Evolutionary conservation across 1,140 invertebrate species (phyloP).

Genomic region (Pseudomyrmex dendroicus): DNA sequence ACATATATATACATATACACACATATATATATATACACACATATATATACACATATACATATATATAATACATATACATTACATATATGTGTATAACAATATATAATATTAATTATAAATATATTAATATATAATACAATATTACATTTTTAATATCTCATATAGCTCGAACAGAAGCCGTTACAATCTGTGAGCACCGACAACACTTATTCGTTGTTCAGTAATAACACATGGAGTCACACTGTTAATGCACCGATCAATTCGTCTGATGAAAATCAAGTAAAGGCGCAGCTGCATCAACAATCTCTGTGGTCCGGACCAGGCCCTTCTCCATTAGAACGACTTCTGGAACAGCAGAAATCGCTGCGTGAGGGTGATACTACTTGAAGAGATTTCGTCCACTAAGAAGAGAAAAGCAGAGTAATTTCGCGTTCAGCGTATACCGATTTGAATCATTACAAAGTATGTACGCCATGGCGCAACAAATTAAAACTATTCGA

Average conservation of each 20-base stretch:
- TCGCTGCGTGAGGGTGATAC: constrained; percentile 85
- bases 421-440: constrained; percentile 63
- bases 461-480: constrained; percentile 7
- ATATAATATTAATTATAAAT: too few species aligned
- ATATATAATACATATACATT: too few species aligned
- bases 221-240: constrained; percentile 85
- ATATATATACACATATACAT: too few species aligned
- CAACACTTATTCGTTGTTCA: constrained; percentile 89
- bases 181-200: constrained; percentile 75
- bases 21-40: too few species aligned
- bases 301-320: constrained; percentile 92
- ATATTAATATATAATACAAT: not conserved
- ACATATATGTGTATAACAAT: too few species aligned
- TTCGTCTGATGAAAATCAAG: constrained; percentile 73
- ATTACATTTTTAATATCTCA: constrained; percentile 1
- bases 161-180: constrained; percentile 76
- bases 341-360: constrained; percentile 92
- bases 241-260: constrained; percentile 36
- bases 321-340: constrained; percentile 91
- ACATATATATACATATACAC: too few species aligned
- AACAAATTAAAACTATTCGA: constrained; percentile 44
- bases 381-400: constrained; percentile 77
- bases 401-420: constrained; percentile 64
- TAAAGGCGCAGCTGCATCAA: constrained; percentile 78
- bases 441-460: constrained; percentile 58